Percentiles rank a stretch among this genome's conserved stretches.
Conservation (phyloP, 2,888 invertebrate genomes). For the Mythimna ferrago region DNA sequence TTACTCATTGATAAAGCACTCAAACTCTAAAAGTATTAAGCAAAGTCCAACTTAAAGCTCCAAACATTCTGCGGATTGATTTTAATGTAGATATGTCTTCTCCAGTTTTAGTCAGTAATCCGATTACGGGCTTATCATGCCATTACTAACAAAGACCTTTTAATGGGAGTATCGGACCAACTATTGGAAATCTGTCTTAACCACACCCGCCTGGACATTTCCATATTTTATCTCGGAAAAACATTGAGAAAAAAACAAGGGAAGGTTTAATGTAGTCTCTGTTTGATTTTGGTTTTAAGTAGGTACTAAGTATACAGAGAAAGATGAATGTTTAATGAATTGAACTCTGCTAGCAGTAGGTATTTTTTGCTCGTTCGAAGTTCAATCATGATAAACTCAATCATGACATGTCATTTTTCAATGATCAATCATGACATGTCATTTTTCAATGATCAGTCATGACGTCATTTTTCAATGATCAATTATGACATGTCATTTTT, state of each 20-base stretch:
- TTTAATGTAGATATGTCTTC: conserved; percentile 27
- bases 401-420: no score
- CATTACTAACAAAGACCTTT: conserved; percentile 27
- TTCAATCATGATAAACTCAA: background rate
- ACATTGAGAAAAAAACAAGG: conserved; percentile 16
- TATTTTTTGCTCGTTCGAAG: background rate
- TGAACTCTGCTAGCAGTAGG: background rate
- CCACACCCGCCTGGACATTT: conserved; percentile 32
- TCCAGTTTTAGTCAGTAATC: conserved; percentile 27
- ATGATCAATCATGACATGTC: no score
- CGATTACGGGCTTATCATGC: conserved; percentile 29
- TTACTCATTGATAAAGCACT: conserved; percentile 21
- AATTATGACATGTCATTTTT: no score
- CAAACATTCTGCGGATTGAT: conserved; percentile 27
- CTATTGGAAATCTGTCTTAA: conserved; percentile 44
- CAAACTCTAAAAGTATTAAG: conserved; percentile 3
- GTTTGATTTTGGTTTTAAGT: background rate
- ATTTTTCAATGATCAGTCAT: no score
- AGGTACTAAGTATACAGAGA: background rate
- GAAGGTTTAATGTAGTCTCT: conserved; percentile 8
- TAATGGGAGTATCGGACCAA: conserved; percentile 17
- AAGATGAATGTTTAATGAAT: no score
- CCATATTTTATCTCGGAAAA: conserved; percentile 33
- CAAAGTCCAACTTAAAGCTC: background rate
- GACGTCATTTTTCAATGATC: no score